phyloP scores from a whole-genome alignment of 2,797 vertebrate species.

The Zalophus californianus region DNA sequence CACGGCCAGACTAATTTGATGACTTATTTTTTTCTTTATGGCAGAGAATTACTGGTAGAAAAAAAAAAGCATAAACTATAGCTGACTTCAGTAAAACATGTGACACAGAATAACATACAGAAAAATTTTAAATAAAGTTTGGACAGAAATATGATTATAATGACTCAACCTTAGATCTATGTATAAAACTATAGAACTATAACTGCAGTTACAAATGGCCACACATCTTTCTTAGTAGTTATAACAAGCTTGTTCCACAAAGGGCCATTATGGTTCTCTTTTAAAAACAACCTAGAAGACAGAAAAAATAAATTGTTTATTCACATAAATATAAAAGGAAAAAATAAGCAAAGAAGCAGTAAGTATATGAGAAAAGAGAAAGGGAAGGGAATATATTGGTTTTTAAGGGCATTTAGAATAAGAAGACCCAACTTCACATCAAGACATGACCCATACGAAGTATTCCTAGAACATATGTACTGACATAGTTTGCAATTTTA shows the following conservation, averaged over 20 bases:
- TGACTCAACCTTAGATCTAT: slow-evolving; percentile 62
- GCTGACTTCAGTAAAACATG: slow-evolving; percentile 50
- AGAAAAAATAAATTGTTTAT: neutral
- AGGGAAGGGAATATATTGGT: neutral
- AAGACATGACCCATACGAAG: neutral
- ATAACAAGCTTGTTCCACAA: slow-evolving; percentile 60
- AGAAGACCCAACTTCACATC: neutral
- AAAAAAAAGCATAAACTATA: slow-evolving; percentile 58
- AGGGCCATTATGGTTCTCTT: slow-evolving; percentile 36
- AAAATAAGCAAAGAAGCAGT: slow-evolving; percentile 6
- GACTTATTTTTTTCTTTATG: slow-evolving; percentile 7
- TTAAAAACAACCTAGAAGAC: neutral
- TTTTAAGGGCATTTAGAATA: slow-evolving; percentile 25
- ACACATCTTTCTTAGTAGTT: slow-evolving; percentile 63
- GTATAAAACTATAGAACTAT: slow-evolving; percentile 50
- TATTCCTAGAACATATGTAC: neutral
- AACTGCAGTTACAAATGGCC: slow-evolving; percentile 54
- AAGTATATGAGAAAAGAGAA: neutral
- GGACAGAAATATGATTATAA: slow-evolving; percentile 68
- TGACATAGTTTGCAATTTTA: neutral
- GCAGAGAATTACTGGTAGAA: neutral
- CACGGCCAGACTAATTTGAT: slow-evolving; percentile 26
- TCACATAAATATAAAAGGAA: neutral
- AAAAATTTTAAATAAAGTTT: slow-evolving; percentile 78
- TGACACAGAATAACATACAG: slow-evolving; percentile 58